Evolutionary conservation across 2,888 invertebrate species (phyloP), one percentile per base, ranked within the genome.

Genomic region (Acrobasis consociella): DNA sequence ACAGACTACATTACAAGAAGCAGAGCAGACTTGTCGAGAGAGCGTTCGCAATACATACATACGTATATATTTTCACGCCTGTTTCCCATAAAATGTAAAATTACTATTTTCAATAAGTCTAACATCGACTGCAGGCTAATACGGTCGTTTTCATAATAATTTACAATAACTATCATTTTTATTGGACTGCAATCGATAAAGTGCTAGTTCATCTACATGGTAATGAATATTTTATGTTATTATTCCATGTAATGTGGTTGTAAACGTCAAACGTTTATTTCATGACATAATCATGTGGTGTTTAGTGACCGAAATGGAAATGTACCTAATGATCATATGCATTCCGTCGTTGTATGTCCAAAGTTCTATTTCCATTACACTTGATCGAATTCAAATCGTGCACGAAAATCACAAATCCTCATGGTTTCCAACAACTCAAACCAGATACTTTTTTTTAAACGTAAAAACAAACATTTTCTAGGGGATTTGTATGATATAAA

Each of bases 171-270:
- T 49, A 49, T 55, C 9, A 53, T 49, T 49, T 42, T 52, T 52
- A 39, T 61, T 50, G 55, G 15, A 56, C 49, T 55, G 56, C 38
- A 62, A 62, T 55, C 49, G 13, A 42, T 56, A 22, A 42, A 56
- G 56, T 42, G 17, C 56, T 22, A 42, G 56, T 56, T 10, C 56
- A 16, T 56, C 10, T 42, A 56, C 42, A 46, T 16, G 56, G 22
- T 56, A 42, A 56, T 56, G 56, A 56, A 56, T 56, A 56, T 56
- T 56, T 56, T 56, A 56, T 56, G 56, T 56, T 56, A 42, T 56
- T 56, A 56, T 56, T 56, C 39, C 16, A 42, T 13, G 56, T 42
- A 56, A 56, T 56, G 22, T 42, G 42, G 42, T 22, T 22, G 17
- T 56, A 56, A 56, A 56, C 11, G 56, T 56, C 56, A 56, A 8